Base-by-base conservation (phyloP, 2,113 vertebrate genomes). In the Epinephelus moara region DNA sequence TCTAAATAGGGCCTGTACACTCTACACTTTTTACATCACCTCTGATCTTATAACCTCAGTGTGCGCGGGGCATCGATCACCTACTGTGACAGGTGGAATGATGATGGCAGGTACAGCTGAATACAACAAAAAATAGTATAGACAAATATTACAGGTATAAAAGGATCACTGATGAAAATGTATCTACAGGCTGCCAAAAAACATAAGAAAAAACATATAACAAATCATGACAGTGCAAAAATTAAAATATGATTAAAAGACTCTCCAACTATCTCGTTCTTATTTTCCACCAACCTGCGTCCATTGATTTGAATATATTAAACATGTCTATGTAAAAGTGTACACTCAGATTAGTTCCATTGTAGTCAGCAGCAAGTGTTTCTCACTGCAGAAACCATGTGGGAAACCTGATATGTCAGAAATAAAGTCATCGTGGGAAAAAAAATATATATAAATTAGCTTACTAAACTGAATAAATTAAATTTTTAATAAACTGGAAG, bases 341-440 rank as follows among this genome's bases (percentile, higher is more conserved):
- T 45, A 23, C 56, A 79, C 62, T 70, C 52, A 45, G 67, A 76
- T 83, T 49, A 63, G 33, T 80, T 89, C 78, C 77, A 89, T 80
- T 91, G 78, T 70, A 87, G 87, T 81, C 84, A 85, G 70, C 75
- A 66, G 67, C 45, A 78, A 33, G 70, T 57, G 57, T 66, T 11
- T 66, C 62, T 81, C 55, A 23, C 61, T 37, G 45, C 10, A 17
- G 33, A 52, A 62, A 55, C n/a, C 47, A 21, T 47, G 21, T 60
- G 33, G 17, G 42, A 61, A 66, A 75, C 5, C 37, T 61, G 50
- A 80, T 50, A 53, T 55, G 23, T 70, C 2, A 0, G 47, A 27
- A 25, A 72, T 57, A 25, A 47, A 23, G 49, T 33, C 25, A 69
- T 4, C 23, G 13, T 2, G 64, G 13, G 18, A 33, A 47, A 25